A percentile compares a stretch with the other conserved stretches of the same genome.
phyloP scores from a whole-genome alignment of 2,888 invertebrate species.

The Leucoptera coffeella region DNA sequence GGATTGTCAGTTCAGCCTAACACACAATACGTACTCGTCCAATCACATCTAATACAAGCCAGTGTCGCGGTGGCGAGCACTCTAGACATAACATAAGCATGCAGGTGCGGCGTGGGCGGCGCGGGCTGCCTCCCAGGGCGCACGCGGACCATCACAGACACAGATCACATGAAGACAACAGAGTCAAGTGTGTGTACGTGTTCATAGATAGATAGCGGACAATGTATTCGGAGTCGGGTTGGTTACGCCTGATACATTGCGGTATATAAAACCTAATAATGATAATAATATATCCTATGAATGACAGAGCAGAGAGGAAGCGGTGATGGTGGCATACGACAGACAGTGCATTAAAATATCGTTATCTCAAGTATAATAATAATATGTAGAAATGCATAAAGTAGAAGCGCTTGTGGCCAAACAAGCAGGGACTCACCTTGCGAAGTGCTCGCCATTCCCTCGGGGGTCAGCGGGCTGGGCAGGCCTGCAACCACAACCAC shows the following conservation, averaged over 20 bases:
- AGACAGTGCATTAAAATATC: conserved; percentile 56
- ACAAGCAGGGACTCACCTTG: conserved; percentile 70
- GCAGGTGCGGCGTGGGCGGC: too few relatives aligned
- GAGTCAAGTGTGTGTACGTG: too few relatives aligned
- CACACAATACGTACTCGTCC: conserved; percentile 31
- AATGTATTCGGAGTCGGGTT: too few relatives aligned
- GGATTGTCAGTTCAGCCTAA: conserved; percentile 24
- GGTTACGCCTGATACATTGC: conserved; percentile 52
- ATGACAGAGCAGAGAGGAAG: conserved; percentile 58
- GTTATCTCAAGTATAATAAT: conserved; percentile 44
- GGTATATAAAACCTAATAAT: conserved; percentile 27
- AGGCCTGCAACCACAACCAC: conserved; percentile 43
- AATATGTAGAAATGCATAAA: conserved; percentile 52
- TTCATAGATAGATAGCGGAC: too few relatives aligned
- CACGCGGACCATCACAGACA: too few relatives aligned
- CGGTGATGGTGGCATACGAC: conserved; percentile 56
- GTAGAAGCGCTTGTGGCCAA: conserved; percentile 45
- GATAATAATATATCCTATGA: too few relatives aligned
- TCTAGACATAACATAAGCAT: too few relatives aligned
- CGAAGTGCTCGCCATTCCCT: conserved; percentile 76
- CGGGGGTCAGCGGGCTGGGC: conserved; percentile 55
- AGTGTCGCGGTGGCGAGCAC: too few relatives aligned
- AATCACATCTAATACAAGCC: conserved; percentile 49
- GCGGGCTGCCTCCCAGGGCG: too few relatives aligned
- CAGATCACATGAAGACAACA: too few relatives aligned